Base-by-base conservation (phyloP, 2,113 vertebrate genomes). In the Erinaceus europaeus region DNA sequence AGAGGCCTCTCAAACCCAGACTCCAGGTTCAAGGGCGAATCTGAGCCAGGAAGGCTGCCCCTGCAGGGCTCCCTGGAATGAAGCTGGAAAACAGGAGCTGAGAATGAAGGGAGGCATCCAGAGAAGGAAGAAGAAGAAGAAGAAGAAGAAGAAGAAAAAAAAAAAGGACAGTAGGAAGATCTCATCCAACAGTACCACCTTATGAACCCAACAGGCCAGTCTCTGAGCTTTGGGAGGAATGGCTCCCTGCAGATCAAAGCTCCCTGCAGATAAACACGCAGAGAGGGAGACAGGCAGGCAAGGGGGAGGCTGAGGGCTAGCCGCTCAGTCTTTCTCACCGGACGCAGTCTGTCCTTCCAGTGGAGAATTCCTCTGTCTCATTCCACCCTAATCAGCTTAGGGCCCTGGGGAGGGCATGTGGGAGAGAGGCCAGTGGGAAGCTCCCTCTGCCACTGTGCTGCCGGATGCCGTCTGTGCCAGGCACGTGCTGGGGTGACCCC, bases 221-320 rank as follows among this genome's bases (percentile, higher is more conserved):
- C 65, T 89, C 38, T 21, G 82, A 50, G 86, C 75, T 38, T 75
- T 71, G 18, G 82, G 52, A 42, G 6, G 52, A 86, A 81, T 44
- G 53, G 34, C 50, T 92, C 57, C 50, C 71, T 89, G 78, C 61
- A 91, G 73, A 89, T 92, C 91, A 93, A 95, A 93, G 88, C 82
- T 14, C 78, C n/a, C 92, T 62, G 53, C 76, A 95, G 90, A 88
- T 89, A 95, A 94, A 94, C 82, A 82, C 27, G 38, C 69, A n/a
- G 36, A 29, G 25, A 78, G 84, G 65, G 34, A 75, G 84, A 46
- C 44, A 89, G 17, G 18, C 34, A 7, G 65, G 86, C 36, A n/a
- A 52, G 68, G 40, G 69, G 62, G 34, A 92, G 75, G 68, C n/a
- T 78, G 80, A 77, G 38, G 38, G 17, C 13, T 44, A 20, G 21